Evolutionary conservation across 1,140 invertebrate species (phyloP), one percentile per base, ranked within the genome.

Genomic region (Drosophila erecta): DNA sequence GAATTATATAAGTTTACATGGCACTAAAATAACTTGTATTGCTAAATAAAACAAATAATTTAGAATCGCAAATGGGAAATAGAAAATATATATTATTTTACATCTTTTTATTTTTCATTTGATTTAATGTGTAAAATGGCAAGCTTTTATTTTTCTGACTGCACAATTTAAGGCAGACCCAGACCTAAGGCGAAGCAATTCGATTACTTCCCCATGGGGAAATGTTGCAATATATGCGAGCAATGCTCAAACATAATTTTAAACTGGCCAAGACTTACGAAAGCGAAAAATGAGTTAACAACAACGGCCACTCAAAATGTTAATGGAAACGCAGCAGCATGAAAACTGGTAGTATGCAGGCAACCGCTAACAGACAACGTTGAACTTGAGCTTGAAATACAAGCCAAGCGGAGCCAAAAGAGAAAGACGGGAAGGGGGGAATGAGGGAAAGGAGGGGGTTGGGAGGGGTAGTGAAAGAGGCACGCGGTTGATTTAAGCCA

Each of bases 341-440:
- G 47, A 76, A 81, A 84, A 79, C 80, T 84, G 81, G 81, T 67
- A 84, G 67, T 85, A 79, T 85, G 81, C 77, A 85, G 50, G 38
- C 65, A 77, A 47, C 41, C 37, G 44, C 58, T 15, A 47, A 49
- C 53, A 56, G 54, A 43, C 76, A 86, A 35, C 66, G 79, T 87
- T 87, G 84, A 87, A 87, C 84, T 87, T 87, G 84, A 87, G 84
- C 84, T 87, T 87, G 84, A 87, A 87, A 89, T 72, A 76, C 60
- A 76, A 81, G 70, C 61, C 65, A 35, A 64, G 74, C 56, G 40
- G 46, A 74, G 47, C 67, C 22, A 27, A 65, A 43, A 76, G 33
- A 47, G 35, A 62, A 41, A 64, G 4, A 37, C 1, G 6, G 5
- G 41, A 10, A 44, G 8, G n/a, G 15, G 40, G 3, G 40, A 35